Conservation (phyloP, 2,113 vertebrate genomes). For the Prunella fulvescens region DNA sequence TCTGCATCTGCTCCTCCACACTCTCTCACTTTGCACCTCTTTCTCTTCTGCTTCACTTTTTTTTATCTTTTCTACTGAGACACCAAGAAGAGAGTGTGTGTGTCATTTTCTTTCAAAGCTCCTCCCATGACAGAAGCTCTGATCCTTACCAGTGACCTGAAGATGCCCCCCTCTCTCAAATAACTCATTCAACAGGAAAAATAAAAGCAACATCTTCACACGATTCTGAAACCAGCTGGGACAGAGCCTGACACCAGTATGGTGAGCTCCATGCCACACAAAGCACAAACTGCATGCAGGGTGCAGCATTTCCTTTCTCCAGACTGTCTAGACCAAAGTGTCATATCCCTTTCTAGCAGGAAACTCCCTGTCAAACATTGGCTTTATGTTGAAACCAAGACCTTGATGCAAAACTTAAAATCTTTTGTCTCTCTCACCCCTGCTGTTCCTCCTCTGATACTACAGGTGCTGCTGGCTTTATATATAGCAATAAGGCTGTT, state of each 20-base stretch:
- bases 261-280: background rate
- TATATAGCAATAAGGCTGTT: background rate
- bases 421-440: background rate
- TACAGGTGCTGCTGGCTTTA: background rate
- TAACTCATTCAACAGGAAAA: background rate
- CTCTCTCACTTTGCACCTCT: background rate
- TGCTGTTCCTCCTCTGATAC: background rate
- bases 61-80: background rate
- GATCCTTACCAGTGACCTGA: background rate
- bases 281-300: background rate
- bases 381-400: background rate
- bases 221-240: background rate
- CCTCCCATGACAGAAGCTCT: background rate
- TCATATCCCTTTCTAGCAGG: background rate
- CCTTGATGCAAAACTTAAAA: background rate
- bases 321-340: background rate
- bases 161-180: background rate
- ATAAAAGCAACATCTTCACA: fast-evolving
- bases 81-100: background rate
- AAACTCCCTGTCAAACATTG: background rate
- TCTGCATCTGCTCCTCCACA: background rate
- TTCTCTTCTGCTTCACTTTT: background rate
- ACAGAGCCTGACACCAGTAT: background rate
- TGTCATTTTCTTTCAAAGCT: background rate
- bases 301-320: background rate